Conservation (phyloP, 2,888 invertebrate genomes). For the Stenurella melanura region DNA sequence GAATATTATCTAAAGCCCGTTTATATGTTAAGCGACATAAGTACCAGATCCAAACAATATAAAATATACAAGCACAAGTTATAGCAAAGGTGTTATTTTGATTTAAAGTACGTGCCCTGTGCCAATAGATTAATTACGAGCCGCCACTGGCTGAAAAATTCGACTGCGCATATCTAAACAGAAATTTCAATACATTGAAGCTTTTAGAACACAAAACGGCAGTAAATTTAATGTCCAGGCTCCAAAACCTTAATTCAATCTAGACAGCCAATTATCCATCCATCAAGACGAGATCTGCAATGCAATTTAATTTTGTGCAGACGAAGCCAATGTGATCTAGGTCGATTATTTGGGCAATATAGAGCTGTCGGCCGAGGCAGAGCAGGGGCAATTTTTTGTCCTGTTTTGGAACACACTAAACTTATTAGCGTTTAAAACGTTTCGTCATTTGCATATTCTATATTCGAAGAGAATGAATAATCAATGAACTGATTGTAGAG, state of each 20-base stretch:
- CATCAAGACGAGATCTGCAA: constrained; percentile 8
- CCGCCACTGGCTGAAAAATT: not conserved
- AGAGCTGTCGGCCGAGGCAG: not conserved
- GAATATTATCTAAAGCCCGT: too few relatives aligned
- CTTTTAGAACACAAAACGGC: not conserved
- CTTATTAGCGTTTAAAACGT: not conserved
- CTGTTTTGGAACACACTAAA: not conserved
- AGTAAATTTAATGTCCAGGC: constrained; percentile 18
- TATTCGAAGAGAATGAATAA: not conserved
- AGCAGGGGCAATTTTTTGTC: not conserved
- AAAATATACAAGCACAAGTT: too few relatives aligned
- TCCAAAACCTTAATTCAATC: constrained; percentile 12
- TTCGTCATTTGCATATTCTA: not conserved
- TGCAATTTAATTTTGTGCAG: constrained; percentile 21
- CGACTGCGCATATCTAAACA: not conserved
- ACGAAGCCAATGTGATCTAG: not conserved
- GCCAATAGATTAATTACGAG: too few relatives aligned
- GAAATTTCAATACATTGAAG: not conserved
- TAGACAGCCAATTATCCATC: constrained; percentile 23
- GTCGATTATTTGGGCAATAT: constrained; percentile 10
- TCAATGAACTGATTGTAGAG: not conserved
- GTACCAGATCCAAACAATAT: too few relatives aligned
- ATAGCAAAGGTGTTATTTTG: too few relatives aligned
- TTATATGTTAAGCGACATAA: too few relatives aligned
- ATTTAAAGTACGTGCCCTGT: too few relatives aligned